These are phyloP conservation scores for Malaclemys terrapin DNA, from an alignment of 2,113 vertebrate genomes.

Conservation along the genomic window DNA sequence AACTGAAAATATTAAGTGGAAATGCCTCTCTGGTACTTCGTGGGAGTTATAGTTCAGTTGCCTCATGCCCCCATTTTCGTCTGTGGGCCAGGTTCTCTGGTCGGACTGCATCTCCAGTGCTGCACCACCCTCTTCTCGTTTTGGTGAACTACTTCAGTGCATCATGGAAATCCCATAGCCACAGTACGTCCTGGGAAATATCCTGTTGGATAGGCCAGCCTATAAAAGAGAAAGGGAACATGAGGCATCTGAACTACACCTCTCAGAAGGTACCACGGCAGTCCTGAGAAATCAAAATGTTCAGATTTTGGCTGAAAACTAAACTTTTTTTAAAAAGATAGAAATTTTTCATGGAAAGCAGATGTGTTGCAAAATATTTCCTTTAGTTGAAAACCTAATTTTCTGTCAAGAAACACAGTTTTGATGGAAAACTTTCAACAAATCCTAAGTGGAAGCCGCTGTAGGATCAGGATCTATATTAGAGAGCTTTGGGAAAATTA, in stretches of 20 bases:
- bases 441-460: not conserved
- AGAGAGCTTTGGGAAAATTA: not conserved
- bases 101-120: not conserved
- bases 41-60: too few relatives aligned
- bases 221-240: not conserved
- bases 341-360: not conserved
- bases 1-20: not conserved
- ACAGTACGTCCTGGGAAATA: not conserved
- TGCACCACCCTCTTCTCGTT: not conserved
- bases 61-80: not conserved
- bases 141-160: not conserved
- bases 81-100: not conserved
- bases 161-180: not conserved
- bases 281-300: too few relatives aligned
- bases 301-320: not conserved
- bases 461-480: not conserved
- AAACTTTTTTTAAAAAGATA: not conserved
- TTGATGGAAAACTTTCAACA: not conserved
- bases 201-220: not conserved
- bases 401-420: not conserved
- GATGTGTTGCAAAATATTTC: not conserved
- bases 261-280: not conserved
- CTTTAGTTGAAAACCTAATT: not conserved
- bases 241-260: not conserved
- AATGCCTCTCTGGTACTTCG: not conserved